These are phyloP conservation scores for Branchinecta sandiegonensis DNA, from an alignment of 2,888 invertebrate species.

Conservation along the genomic window DNA sequence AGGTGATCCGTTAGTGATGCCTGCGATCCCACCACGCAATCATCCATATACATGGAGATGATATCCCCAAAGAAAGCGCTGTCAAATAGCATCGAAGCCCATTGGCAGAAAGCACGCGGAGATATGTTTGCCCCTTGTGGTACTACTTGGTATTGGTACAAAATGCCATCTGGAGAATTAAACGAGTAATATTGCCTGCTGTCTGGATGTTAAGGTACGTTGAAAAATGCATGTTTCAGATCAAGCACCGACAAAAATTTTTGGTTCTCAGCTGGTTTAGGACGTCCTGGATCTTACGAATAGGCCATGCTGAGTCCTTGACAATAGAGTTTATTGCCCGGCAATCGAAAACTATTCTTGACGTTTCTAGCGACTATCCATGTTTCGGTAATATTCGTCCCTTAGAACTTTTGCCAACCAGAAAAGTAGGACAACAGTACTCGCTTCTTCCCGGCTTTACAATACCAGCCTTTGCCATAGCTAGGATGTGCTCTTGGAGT, in stretches of 20 bases:
- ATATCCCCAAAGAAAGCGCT: background rate
- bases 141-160: background rate
- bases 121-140: background rate
- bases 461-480: background rate
- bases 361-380: background rate
- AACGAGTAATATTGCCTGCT: background rate
- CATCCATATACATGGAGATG: background rate
- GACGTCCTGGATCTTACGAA: background rate
- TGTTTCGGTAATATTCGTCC: background rate
- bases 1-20: no score
- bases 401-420: background rate
- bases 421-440: background rate
- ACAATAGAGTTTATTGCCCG: background rate
- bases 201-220: background rate
- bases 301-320: background rate
- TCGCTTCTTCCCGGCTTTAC: background rate
- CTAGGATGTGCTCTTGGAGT: background rate
- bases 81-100: background rate
- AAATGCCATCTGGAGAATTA: background rate
- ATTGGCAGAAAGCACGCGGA: background rate
- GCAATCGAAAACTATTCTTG: background rate
- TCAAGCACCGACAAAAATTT: background rate
- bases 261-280: background rate
- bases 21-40: no score
- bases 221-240: background rate